Evolutionary conservation across 2,888 invertebrate species (phyloP).

Genomic region (Eumerus sabulonum): DNA sequence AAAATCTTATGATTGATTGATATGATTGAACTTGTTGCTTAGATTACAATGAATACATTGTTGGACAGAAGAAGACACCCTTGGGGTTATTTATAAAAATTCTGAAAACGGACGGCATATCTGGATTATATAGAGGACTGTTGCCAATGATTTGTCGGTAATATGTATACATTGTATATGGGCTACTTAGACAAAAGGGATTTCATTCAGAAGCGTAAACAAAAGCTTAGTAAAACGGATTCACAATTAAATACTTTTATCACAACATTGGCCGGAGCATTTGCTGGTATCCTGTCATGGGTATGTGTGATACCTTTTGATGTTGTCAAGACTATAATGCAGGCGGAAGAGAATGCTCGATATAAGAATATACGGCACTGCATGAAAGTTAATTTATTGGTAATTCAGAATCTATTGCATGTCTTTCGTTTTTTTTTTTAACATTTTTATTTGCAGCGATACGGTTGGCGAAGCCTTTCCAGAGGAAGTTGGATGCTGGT

Average conservation of each 20-base stretch:
- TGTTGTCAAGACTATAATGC: slow-evolving; percentile 87
- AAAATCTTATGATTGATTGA: not conserved
- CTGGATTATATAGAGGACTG: slow-evolving; percentile 81
- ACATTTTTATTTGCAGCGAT: slow-evolving; percentile 73
- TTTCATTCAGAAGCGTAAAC: slow-evolving; percentile 73
- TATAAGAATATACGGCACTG: slow-evolving; percentile 83
- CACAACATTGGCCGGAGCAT: slow-evolving; percentile 79
- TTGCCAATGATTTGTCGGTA: slow-evolving; percentile 81
- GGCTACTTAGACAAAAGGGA: slow-evolving; percentile 74
- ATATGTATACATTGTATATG: too few relatives aligned
- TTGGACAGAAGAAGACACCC: slow-evolving; percentile 78
- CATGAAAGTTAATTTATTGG: slow-evolving; percentile 80
- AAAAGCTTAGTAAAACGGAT: slow-evolving; percentile 69
- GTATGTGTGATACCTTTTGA: slow-evolving; percentile 85
- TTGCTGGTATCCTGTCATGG: slow-evolving; percentile 83
- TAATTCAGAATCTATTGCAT: too few relatives aligned
- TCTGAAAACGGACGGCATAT: slow-evolving; percentile 80
- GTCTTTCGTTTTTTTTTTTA: too few relatives aligned
- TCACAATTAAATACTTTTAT: slow-evolving; percentile 74
- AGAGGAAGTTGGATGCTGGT: slow-evolving; percentile 83
- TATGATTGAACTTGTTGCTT: not conserved
- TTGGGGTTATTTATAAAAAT: slow-evolving; percentile 80
- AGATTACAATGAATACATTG: slow-evolving; percentile 77
- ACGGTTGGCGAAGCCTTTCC: slow-evolving; percentile 82
- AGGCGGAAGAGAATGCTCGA: slow-evolving; percentile 82